Percentiles rank a stretch among this genome's conserved stretches.
Conservation (phyloP, 2,113 vertebrate species). For the Sprattus sprattus region DNA sequence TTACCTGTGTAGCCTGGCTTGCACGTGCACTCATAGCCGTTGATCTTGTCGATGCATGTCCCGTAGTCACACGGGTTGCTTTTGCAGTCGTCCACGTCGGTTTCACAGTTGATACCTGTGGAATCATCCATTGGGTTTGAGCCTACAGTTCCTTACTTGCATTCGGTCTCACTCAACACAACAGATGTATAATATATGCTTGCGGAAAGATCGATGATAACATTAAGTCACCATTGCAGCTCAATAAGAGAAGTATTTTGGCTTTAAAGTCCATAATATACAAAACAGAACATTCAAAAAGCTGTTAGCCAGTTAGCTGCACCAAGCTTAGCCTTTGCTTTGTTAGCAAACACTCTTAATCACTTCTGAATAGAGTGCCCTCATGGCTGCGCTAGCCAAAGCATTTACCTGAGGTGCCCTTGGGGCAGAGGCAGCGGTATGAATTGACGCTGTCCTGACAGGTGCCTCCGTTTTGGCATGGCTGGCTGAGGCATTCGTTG, state of each 20-base stretch:
- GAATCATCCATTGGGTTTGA: slow-evolving; percentile 19
- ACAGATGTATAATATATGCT: not conserved
- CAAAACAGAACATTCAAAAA: no score
- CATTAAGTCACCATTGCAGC: not conserved
- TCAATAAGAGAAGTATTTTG: not conserved
- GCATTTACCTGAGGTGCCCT: slow-evolving; percentile 83
- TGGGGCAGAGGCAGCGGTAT: slow-evolving; percentile 85
- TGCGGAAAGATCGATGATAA: not conserved
- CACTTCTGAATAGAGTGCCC: no score
- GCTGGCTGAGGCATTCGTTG: slow-evolving; percentile 92
- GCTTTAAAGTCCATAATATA: no score
- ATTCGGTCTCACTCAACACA: not conserved
- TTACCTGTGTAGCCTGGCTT: slow-evolving; percentile 89
- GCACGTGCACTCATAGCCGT: slow-evolving; percentile 88
- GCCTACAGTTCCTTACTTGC: not conserved
- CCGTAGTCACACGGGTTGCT: slow-evolving; percentile 88
- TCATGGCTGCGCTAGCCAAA: no score
- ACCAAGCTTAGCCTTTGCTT: no score
- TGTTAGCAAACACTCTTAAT: no score
- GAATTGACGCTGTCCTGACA: slow-evolving; percentile 86
- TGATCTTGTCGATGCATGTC: slow-evolving; percentile 92
- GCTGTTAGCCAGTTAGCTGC: no score
- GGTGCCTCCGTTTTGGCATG: slow-evolving; percentile 87
- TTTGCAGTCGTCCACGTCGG: slow-evolving; percentile 91
- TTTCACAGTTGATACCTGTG: slow-evolving; percentile 87